Evolutionary conservation across 2,113 vertebrate genomes (phyloP), one percentile per base, ranked within the genome.

Genomic region (Ophthalmotilapia sp.): DNA sequence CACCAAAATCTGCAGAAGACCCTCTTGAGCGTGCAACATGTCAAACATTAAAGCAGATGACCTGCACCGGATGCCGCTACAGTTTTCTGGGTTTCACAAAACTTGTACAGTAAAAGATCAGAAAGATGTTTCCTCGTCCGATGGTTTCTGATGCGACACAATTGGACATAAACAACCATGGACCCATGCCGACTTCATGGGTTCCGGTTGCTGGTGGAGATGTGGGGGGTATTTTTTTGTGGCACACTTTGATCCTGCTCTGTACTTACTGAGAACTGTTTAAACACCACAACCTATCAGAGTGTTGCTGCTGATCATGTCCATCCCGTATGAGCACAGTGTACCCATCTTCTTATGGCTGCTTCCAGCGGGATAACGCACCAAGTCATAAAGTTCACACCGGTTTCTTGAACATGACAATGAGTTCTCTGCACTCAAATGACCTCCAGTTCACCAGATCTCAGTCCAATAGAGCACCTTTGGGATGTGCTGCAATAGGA

Each of bases 31-130:
- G 0, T 9, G 12, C n/a, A 70, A 70, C 0, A 42, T 3, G 7
- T 42, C 0, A 0, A 70, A 15, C n/a, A 23, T 42, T 70, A 40
- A 65, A 70, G 36, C n/a, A 70, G 38, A 70, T 23, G 1, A 40
- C 36, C n/a, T 70, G 38, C 36, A 68, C 6, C n/a, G 0, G 19
- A 40, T 40, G 36, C 33, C 3, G 5, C 62, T 42, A 40, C n/a
- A 70, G n/a, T 23, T 42, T 42, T 0, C 65, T 40, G 2, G 38
- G 38, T 23, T 23, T 42, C 38, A 70, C 12, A 40, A 70, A 70
- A 70, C 1, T 3, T 70, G 65, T 14, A 42, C 36, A 70, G 10
- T 65, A 42, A 40, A 70, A 42, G 65, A 70, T 40, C 38, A 23
- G 65, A 42, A 70, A 70, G 36, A 21, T 40, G n/a, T 42, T 42